Evolutionary conservation across 2,888 invertebrate genomes (phyloP).

Genomic region (Epinotia ramella): DNA sequence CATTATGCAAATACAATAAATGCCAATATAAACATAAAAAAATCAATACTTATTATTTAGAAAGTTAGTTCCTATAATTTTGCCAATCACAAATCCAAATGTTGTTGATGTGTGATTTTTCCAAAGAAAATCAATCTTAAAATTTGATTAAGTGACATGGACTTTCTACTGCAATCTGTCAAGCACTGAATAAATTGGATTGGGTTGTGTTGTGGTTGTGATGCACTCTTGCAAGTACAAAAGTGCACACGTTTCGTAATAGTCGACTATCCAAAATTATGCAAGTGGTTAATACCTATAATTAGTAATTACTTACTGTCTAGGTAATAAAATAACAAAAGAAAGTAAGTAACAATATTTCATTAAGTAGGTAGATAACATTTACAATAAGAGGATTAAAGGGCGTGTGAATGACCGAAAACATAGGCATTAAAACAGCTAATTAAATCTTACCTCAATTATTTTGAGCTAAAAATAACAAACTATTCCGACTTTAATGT

Average conservation of each 20-base stretch:
- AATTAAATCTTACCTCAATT: neutral
- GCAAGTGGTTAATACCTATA: no score
- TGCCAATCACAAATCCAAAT: neutral
- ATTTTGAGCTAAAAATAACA: neutral
- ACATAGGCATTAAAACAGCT: neutral
- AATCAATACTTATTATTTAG: neutral
- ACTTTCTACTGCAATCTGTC: conserved; percentile 2
- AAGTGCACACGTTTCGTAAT: conserved; percentile 14
- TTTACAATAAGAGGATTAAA: conserved; percentile 8
- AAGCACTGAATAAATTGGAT: neutral
- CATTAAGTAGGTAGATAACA: conserved; percentile 25
- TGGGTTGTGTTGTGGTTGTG: neutral
- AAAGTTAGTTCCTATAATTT: neutral
- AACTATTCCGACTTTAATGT: conserved; percentile 2
- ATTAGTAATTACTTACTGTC: no score
- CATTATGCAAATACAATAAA: conserved; percentile 11
- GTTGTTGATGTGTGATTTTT: neutral
- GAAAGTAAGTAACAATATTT: neutral
- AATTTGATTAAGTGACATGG: neutral
- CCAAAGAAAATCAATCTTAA: neutral
- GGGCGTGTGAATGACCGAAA: conserved; percentile 8
- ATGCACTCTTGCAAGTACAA: no score
- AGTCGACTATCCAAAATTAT: neutral
- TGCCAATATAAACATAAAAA: neutral
- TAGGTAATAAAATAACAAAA: conserved; percentile 2